Evolutionary conservation across 2,113 vertebrate genomes (phyloP).

Genomic region (Parotia lawesii): DNA sequence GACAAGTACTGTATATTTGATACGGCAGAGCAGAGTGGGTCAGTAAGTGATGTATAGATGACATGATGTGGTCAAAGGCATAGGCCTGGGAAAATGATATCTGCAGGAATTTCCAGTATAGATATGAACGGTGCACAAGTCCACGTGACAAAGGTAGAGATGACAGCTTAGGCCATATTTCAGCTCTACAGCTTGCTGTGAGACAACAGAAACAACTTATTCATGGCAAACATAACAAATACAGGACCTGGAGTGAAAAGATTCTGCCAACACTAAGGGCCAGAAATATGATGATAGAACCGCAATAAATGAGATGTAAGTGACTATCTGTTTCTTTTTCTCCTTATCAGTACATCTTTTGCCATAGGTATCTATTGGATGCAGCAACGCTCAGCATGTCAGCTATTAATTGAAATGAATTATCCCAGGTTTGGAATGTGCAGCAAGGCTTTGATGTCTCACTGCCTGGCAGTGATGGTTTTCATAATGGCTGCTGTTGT

Average conservation of each 20-base stretch:
- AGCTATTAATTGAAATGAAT: background rate
- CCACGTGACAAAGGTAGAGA: accelerated
- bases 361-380: background rate
- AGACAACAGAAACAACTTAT: background rate
- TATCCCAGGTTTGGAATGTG: background rate
- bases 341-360: background rate
- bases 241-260: background rate
- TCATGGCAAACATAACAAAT: background rate
- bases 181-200: background rate
- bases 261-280: background rate
- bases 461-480: background rate
- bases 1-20: background rate
- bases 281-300: background rate
- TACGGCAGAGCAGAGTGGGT: accelerated
- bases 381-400: background rate
- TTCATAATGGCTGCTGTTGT: background rate
- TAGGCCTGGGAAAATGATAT: background rate
- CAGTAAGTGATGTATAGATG: background rate
- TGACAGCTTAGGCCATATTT: background rate
- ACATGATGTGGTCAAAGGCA: background rate
- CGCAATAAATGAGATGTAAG: background rate
- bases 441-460: background rate
- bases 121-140: background rate
- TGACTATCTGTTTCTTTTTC: background rate
- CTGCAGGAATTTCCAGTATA: background rate